These are phyloP conservation scores for Mustelus asterias DNA, from an alignment of 2,113 vertebrate species.

Conservation along the genomic window DNA sequence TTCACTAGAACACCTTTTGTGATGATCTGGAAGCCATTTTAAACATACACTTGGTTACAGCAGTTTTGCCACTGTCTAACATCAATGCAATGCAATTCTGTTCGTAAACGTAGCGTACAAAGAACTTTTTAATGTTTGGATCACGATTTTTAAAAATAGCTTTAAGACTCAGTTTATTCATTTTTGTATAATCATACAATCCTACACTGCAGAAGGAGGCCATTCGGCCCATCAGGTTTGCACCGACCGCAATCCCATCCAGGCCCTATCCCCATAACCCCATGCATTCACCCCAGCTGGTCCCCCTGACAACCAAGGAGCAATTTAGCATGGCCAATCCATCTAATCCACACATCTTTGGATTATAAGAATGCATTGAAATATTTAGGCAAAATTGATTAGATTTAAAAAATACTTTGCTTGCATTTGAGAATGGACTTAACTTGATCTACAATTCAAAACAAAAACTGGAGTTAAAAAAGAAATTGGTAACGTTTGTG, in stretches of 20 bases:
- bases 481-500: too few relatives aligned
- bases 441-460: neutral
- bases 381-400: neutral
- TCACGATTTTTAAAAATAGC: neutral
- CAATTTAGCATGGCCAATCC: too few relatives aligned
- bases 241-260: too few relatives aligned
- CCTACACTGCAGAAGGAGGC: too few relatives aligned
- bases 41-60: too few relatives aligned
- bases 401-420: neutral
- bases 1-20: neutral
- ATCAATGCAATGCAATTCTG: neutral
- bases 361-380: neutral
- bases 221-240: too few relatives aligned
- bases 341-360: too few relatives aligned
- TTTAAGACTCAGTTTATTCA: neutral
- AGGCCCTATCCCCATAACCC: too few relatives aligned
- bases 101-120: neutral
- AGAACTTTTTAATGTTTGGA: neutral
- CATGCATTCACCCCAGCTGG: too few relatives aligned
- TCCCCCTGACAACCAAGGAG: too few relatives aligned
- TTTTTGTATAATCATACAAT: neutral
- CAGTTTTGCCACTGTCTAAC: too few relatives aligned
- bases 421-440: neutral
- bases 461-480: neutral
- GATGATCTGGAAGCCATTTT: too few relatives aligned